Evolutionary conservation across 2,797 vertebrate genomes (phyloP).

Genomic region (Strix occidentalis): DNA sequence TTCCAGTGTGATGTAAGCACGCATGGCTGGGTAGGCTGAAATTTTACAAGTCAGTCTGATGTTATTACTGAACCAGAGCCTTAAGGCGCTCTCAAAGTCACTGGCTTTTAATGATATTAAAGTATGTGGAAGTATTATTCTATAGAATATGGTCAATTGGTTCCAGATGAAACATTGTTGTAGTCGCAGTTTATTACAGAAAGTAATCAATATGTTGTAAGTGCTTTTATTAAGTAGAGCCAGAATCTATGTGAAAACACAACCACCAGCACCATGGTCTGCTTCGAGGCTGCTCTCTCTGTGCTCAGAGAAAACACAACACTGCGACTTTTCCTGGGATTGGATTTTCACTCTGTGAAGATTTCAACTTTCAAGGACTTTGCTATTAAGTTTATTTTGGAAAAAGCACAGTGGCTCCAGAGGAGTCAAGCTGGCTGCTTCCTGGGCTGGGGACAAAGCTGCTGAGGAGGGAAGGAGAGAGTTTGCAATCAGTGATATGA

Average conservation of each 20-base stretch:
- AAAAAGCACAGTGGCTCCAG: not conserved
- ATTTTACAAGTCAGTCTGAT: not conserved
- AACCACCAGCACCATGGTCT: not conserved
- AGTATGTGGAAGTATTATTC: not conserved
- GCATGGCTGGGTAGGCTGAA: not conserved
- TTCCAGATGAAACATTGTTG: not conserved
- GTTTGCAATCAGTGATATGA: not conserved
- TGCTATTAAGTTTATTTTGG: not conserved
- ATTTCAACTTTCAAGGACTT: not conserved
- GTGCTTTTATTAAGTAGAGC: not conserved
- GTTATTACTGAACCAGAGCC: not conserved
- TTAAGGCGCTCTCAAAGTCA: not conserved
- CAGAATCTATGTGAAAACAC: not conserved
- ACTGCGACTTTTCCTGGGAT: not conserved
- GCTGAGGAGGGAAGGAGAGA: not conserved
- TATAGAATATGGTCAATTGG: rapidly evolving
- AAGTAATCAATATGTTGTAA: not conserved
- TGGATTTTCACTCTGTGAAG: not conserved
- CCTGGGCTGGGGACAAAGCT: not conserved
- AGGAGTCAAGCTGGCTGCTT: not conserved
- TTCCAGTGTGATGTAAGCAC: not conserved
- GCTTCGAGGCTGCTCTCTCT: not conserved
- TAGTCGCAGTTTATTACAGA: not conserved
- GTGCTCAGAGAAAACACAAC: rapidly evolving
- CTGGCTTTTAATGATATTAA: not conserved